These are phyloP conservation scores for Trichomalopsis sarcophagae DNA, from an alignment of 1,140 invertebrate species.

Conservation along the genomic window DNA sequence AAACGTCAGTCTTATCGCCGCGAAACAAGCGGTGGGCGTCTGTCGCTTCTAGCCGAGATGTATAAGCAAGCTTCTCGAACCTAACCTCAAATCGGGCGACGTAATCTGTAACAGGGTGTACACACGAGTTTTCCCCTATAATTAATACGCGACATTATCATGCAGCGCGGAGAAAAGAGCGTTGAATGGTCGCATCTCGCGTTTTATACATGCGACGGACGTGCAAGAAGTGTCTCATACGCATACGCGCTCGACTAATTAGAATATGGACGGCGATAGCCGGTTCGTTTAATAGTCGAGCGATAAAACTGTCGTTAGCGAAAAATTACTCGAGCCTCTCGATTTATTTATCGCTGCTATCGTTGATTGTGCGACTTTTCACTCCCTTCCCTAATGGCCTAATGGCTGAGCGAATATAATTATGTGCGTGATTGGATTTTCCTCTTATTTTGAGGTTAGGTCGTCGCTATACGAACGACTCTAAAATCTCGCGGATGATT, in stretches of 20 bases:
- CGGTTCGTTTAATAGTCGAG: background rate
- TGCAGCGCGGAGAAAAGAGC: background rate
- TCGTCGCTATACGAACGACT: background rate
- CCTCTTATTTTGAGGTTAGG: background rate
- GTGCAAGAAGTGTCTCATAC: background rate
- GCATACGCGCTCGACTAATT: background rate
- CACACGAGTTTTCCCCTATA: slow-evolving; percentile 3
- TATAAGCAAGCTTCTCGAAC: background rate
- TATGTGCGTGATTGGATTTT: background rate
- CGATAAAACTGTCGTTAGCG: slow-evolving; percentile 4
- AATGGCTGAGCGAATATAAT: background rate
- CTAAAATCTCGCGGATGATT: slow-evolving; percentile 2
- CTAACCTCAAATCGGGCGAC: background rate
- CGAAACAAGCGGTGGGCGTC: background rate
- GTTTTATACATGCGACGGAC: background rate
- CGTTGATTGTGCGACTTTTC: background rate
- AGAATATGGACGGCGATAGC: background rate
- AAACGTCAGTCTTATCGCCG: slow-evolving; percentile 24
- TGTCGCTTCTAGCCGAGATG: background rate
- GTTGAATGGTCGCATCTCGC: background rate
- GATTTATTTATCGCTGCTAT: slow-evolving; percentile 24
- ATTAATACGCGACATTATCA: slow-evolving; percentile 18
- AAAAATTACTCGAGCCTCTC: background rate
- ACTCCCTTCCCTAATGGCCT: background rate
- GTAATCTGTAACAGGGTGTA: background rate